Percentiles rank a stretch among this genome's conserved stretches.
phyloP scores from a whole-genome alignment of 2,113 vertebrate species.

The Ranitomeya variabilis region DNA sequence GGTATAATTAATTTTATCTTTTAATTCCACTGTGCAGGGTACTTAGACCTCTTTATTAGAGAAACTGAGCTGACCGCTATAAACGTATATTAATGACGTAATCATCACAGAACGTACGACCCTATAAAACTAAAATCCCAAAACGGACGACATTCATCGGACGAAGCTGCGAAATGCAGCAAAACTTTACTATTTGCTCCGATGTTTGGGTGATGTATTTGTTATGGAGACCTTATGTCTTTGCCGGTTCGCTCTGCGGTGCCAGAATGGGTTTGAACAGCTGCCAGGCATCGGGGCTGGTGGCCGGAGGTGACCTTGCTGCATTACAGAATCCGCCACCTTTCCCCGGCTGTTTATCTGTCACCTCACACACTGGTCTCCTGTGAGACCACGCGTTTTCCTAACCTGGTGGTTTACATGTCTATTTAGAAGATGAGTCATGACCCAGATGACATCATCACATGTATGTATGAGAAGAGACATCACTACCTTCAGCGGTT shows the following conservation, averaged over 20 bases:
- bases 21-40: no score
- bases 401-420: neutral
- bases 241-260: neutral
- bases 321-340: neutral
- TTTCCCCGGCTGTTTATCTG: neutral
- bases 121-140: neutral
- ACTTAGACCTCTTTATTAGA: no score
- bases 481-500: neutral
- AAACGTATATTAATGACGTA: no score
- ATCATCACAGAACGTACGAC: no score
- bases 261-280: neutral
- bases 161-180: neutral
- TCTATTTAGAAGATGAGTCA: neutral
- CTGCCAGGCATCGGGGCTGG: neutral
- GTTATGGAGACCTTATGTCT: neutral
- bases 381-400: neutral
- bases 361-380: neutral
- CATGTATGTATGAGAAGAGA: neutral
- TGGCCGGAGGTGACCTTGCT: neutral
- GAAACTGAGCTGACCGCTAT: no score
- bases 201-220: neutral
- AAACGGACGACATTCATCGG: neutral
- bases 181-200: neutral
- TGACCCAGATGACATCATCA: neutral
- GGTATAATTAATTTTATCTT: no score